Base-by-base conservation (phyloP, 2,797 vertebrate genomes). In the Darevskia nairensis region DNA sequence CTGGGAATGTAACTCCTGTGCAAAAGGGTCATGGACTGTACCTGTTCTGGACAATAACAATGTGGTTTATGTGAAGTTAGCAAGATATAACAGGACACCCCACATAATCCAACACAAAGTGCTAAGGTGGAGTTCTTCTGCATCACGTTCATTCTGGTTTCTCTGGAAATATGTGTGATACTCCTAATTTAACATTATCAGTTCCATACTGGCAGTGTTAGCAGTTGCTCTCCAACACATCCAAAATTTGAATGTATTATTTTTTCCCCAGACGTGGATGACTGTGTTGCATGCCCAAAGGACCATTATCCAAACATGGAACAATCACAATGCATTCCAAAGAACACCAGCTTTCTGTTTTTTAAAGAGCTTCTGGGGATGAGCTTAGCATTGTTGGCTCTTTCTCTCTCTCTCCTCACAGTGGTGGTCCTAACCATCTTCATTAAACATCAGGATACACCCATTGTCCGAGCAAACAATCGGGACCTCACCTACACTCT, bases 381-480 rank as follows among this genome's bases (percentile, higher is more conserved):
- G 55, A 35, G 69, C 80, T 50, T 90, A 29, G 41, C 10, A 21
- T 86, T 15, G 1, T 0, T 27, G 13, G 77, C 64, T n/a, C 69
- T 88, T 25, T 10, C 6, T 66, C 66, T 86, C 2, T 55, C 27
- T 88, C 15, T 71, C 15, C 7, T 86, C n/a, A 68, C 41, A 10
- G 23, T 61, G 21, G 35, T 89, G 64, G 44, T 78, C 55, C 76
- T 89, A 9, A 41, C 32, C 32, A 72, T 86, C 15, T 86, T 90
- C 66, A 41, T 88, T 41, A 0, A 3, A 3, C 84, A 84, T 29
- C 1, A 13, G 15, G 69, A 90, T 8, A 44, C 27, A 61, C 39
- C 76, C 21, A 66, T 80, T 8, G 25, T 90, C 46, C 77, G 64
- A 86, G 84, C 76, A 79, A 92, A 88, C 44, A 90, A 86, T 44